These are phyloP conservation scores for Sitophilus oryzae DNA, from an alignment of 1,140 invertebrate species.

Conservation along the genomic window DNA sequence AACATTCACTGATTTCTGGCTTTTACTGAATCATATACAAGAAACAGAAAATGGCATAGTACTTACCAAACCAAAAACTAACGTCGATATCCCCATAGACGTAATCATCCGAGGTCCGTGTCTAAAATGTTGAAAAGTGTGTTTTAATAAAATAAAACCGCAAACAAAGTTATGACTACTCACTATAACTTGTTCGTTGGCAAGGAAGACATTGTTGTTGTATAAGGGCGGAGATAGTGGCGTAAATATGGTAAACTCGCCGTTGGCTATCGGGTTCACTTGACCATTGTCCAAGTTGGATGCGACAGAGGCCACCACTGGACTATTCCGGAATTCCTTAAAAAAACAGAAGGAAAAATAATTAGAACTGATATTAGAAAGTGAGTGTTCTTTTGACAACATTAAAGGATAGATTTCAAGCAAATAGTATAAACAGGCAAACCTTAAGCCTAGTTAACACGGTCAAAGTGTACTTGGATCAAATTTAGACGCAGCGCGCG, in stretches of 20 bases:
- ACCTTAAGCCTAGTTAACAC: too few relatives aligned
- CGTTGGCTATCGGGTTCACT: slow-evolving; percentile 39
- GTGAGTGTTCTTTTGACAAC: not conserved
- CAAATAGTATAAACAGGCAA: too few relatives aligned
- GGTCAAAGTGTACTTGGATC: too few relatives aligned
- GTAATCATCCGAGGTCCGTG: slow-evolving; percentile 33
- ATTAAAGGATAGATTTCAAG: too few relatives aligned
- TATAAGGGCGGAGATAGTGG: slow-evolving; percentile 36
- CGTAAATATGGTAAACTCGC: slow-evolving; percentile 44
- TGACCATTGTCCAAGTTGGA: slow-evolving; percentile 39
- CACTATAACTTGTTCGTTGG: slow-evolving; percentile 35
- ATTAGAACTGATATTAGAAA: not conserved
- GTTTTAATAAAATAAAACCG: not conserved
- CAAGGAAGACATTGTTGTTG: slow-evolving; percentile 39
- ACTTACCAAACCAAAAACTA: slow-evolving; percentile 40
- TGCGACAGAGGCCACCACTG: slow-evolving; percentile 34
- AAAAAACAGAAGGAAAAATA: slow-evolving; percentile 20
- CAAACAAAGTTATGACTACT: slow-evolving; percentile 18
- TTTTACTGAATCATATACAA: too few relatives aligned
- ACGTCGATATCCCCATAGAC: slow-evolving; percentile 36
- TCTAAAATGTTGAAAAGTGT: slow-evolving; percentile 22
- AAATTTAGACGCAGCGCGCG: too few relatives aligned
- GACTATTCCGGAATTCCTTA: slow-evolving; percentile 41
- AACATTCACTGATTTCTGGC: too few relatives aligned
- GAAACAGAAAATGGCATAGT: not conserved